These are phyloP conservation scores for Rhadinocentrus ornatus DNA, from an alignment of 2,797 vertebrate genomes.

Conservation along the genomic window DNA sequence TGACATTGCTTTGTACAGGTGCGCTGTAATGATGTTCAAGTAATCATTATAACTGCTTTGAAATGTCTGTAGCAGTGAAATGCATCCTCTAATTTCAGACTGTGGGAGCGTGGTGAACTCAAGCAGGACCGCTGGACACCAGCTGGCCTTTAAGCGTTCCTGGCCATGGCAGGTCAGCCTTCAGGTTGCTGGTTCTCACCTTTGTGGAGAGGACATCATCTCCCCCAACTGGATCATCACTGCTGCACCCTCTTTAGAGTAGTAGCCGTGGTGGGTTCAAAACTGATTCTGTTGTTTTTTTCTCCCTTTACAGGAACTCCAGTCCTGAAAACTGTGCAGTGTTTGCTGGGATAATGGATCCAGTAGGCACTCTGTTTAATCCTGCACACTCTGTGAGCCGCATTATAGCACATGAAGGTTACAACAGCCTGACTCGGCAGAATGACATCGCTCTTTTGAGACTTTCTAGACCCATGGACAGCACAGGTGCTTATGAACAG, in stretches of 20 bases:
- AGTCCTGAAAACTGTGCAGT: conserved; percentile 75
- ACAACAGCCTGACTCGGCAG: conserved; percentile 76
- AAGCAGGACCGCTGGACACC: conserved; percentile 78
- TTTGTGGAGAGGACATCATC: conserved; percentile 89
- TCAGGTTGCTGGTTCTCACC: conserved; percentile 70
- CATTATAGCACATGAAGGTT: conserved; percentile 82
- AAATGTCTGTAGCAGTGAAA: neutral
- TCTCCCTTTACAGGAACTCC: conserved; percentile 51
- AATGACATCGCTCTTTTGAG: conserved; percentile 89
- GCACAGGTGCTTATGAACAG: conserved; percentile 71
- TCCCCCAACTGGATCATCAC: conserved; percentile 88
- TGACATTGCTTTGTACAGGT: conserved; percentile 88
- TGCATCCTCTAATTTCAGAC: conserved; percentile 3
- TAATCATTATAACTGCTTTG: neutral
- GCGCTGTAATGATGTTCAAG: conserved; percentile 12
- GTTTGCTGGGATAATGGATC: conserved; percentile 80
- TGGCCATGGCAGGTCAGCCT: conserved; percentile 93
- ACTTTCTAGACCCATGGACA: conserved; percentile 72
- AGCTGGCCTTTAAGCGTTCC: conserved; percentile 49
- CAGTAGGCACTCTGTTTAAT: conserved; percentile 55
- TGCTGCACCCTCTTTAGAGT: conserved; percentile 66
- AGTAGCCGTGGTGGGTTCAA: neutral
- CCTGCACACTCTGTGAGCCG: conserved; percentile 64
- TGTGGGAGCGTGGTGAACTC: conserved; percentile 57
- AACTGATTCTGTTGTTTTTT: neutral